Conservation (phyloP, 2,888 invertebrate species). For the Nomada fucata region DNA sequence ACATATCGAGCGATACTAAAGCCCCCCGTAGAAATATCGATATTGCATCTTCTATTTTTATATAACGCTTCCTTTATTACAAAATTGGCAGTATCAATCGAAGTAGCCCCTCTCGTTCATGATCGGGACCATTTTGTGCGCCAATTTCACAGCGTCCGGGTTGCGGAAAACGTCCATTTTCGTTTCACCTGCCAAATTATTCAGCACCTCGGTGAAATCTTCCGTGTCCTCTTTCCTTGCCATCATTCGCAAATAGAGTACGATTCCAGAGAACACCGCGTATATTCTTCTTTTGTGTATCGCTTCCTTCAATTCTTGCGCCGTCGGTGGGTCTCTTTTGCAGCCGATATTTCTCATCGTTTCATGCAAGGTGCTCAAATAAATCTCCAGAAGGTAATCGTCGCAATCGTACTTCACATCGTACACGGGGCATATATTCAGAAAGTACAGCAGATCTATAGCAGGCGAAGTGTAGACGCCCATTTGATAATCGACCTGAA, state of each 20-base stretch:
- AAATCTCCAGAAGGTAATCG: conserved; percentile 65
- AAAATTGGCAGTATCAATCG: conserved; percentile 49
- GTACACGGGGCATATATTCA: conserved; percentile 67
- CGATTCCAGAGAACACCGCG: conserved; percentile 61
- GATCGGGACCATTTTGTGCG: conserved; percentile 63
- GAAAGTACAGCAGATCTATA: conserved; percentile 72
- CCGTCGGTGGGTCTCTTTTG: conserved; percentile 66
- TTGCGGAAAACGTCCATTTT: conserved; percentile 72
- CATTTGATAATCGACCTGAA: conserved; percentile 75
- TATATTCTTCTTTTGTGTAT: conserved; percentile 70
- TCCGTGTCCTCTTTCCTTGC: conserved; percentile 66
- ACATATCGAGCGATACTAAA: too few relatives aligned
- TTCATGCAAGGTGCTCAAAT: conserved; percentile 56
- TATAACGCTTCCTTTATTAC: not conserved
- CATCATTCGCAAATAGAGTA: conserved; percentile 70
- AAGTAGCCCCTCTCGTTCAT: conserved; percentile 69
- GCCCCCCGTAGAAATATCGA: too few relatives aligned
- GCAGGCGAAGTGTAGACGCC: conserved; percentile 72
- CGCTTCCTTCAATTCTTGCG: conserved; percentile 62
- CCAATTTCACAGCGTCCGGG: conserved; percentile 50
- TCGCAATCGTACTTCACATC: conserved; percentile 65
- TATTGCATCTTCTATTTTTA: not conserved
- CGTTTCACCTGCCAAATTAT: conserved; percentile 42
- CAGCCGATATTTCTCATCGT: conserved; percentile 68
- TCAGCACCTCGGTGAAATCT: conserved; percentile 55